Conservation (phyloP, 2,888 invertebrate species). For the Cataglyphis livida region DNA sequence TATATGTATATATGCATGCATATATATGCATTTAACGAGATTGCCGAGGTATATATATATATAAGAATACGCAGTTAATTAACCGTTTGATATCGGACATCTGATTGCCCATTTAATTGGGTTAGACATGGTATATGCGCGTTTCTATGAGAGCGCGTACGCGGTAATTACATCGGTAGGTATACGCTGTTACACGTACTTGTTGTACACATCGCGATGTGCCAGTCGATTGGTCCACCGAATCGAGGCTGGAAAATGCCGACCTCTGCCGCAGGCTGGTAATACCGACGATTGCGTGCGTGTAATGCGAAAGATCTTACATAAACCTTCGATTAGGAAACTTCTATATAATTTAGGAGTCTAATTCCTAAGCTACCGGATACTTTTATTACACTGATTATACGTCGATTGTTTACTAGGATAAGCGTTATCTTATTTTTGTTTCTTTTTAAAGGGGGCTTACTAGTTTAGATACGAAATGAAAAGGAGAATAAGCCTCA, state of each 20-base stretch:
- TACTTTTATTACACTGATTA: slow-evolving; percentile 22
- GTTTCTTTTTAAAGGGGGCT: not conserved
- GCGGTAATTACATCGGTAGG: slow-evolving; percentile 74
- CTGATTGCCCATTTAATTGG: slow-evolving; percentile 82
- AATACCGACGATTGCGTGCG: slow-evolving; percentile 40
- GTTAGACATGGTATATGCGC: slow-evolving; percentile 74
- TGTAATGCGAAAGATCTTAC: slow-evolving; percentile 37
- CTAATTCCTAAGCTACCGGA: slow-evolving; percentile 19
- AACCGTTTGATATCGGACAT: slow-evolving; percentile 78
- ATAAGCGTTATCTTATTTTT: not conserved
- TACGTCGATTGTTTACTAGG: slow-evolving; percentile 1
- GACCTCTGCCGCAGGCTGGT: slow-evolving; percentile 47
- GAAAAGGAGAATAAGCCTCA: slow-evolving; percentile 17
- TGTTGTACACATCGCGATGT: slow-evolving; percentile 64
- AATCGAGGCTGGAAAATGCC: slow-evolving; percentile 72
- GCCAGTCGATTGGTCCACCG: slow-evolving; percentile 58
- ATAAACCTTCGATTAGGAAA: slow-evolving; percentile 30
- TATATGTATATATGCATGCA: not conserved
- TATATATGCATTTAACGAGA: slow-evolving; percentile 66
- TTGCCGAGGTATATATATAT: slow-evolving; percentile 76
- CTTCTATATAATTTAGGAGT: slow-evolving; percentile 27
- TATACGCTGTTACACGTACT: slow-evolving; percentile 65
- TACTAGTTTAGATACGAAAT: slow-evolving; percentile 2
- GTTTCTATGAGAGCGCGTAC: slow-evolving; percentile 73
- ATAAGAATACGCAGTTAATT: slow-evolving; percentile 82